Percentiles rank a stretch among this genome's conserved stretches.
Evolutionary conservation across 2,797 vertebrate species (phyloP).

Genomic region (Balearica regulorum): DNA sequence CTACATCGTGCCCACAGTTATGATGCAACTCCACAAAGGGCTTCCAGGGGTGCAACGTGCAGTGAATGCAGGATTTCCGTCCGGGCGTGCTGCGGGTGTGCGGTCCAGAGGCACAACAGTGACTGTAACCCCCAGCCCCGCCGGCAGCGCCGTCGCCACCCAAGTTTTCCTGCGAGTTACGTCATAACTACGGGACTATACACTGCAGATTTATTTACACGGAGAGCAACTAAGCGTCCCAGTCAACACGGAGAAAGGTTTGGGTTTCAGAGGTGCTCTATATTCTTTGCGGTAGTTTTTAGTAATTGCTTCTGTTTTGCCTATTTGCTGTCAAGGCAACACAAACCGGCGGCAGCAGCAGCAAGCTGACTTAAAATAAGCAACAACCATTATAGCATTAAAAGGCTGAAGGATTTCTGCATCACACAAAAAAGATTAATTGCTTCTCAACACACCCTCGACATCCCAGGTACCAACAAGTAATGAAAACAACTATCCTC

Average conservation of each 20-base stretch:
- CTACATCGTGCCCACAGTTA: fast-evolving
- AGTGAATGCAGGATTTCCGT: neutral
- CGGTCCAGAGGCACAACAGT: neutral
- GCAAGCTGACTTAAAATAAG: neutral
- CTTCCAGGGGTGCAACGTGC: neutral
- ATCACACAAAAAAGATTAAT: neutral
- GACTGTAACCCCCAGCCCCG: neutral
- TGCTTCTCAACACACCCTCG: neutral
- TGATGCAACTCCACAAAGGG: neutral
- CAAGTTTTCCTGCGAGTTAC: neutral
- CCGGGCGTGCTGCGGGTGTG: neutral
- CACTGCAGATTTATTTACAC: neutral
- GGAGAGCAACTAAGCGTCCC: neutral
- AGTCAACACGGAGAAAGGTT: neutral
- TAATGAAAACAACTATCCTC: neutral
- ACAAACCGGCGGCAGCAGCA: neutral
- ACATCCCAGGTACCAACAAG: fast-evolving
- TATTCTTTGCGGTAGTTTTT: neutral
- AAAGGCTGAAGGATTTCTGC: neutral
- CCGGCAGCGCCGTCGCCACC: fast-evolving
- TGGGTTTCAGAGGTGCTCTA: neutral
- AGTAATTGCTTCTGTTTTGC: neutral
- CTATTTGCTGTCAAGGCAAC: constrained; percentile 15
- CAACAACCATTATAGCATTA: neutral
- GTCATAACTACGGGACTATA: neutral